These are phyloP conservation scores for Eulemur coronatus DNA, from an alignment of 2,797 vertebrate genomes.

Conservation along the genomic window DNA sequence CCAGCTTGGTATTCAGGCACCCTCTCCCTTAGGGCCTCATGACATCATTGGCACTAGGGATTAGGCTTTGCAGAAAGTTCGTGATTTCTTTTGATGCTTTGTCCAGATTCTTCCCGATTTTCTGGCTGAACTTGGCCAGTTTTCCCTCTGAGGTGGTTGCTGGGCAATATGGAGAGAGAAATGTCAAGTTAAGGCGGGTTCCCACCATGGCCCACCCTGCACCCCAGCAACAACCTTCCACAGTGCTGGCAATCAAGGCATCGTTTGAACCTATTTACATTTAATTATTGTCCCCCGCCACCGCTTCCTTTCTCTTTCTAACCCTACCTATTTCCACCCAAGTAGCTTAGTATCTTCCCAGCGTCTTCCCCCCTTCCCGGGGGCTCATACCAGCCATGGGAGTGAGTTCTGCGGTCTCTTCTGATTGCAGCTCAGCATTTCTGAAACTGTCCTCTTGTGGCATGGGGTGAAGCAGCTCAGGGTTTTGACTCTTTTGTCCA, in stretches of 20 bases:
- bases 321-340: not conserved
- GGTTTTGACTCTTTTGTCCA: not conserved
- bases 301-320: not conserved
- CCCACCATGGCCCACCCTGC: rapidly evolving
- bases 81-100: not conserved
- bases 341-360: not conserved
- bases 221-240: not conserved
- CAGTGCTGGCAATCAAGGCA: not conserved
- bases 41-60: not conserved
- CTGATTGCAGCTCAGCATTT: not conserved
- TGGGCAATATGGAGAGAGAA: not conserved
- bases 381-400: not conserved
- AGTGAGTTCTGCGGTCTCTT: not conserved
- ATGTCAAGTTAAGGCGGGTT: not conserved
- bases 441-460: not conserved
- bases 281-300: not conserved
- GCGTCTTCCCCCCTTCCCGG: not conserved
- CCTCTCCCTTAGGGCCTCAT: not conserved
- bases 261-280: not conserved
- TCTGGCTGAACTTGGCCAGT: not conserved
- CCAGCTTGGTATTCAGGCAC: not conserved
- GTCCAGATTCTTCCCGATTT: not conserved
- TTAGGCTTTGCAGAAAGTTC: not conserved
- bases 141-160: conserved; percentile 34
- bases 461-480: not conserved